Evolutionary conservation across 2,888 invertebrate genomes (phyloP), one percentile per base, ranked within the genome.

Genomic region (Cyclophora punctaria): DNA sequence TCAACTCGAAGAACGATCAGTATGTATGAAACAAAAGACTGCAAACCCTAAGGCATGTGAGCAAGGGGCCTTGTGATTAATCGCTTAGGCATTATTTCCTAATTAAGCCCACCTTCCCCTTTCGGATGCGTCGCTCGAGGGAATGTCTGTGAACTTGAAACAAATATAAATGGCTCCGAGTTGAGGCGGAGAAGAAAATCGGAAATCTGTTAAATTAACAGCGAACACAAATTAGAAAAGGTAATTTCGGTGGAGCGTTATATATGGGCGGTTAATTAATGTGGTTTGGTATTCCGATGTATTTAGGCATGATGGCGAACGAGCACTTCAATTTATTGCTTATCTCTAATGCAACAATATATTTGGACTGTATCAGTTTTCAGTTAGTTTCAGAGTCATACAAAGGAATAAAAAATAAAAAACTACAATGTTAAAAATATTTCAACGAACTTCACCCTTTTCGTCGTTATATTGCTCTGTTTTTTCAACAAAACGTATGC

Each of bases 81-180:
- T 87, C 79, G 87, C 74, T 78, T 73, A 73, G 73, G 80, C 80
- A 85, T 87, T 87, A 87, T 83, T 88, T 84, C 79, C 86, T 82
- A 87, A 88, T 87, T 87, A 86, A 85, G 80, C 80, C 72, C 75
- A 81, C 80, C 78, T 82, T 80, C 81, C 80, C 84, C 83, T 76
- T 64, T 66, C 63, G 59, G 69, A 73, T 70, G 69, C 73, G 69
- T 69, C 66, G 78, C 80, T 72, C 63, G 67, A 63, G 82, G 84
- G 80, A 74, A 62, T 60, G 70, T 64, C 71, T 69, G 65, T 60
- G 59, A 78, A 78, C 73, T 78, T 76, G 75, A 69, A 77, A 77
- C 75, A 78, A 80, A 78, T 73, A 75, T 72, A 73, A 76, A 75
- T 74, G 69, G 71, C 69, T 62, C 66, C 65, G 64, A 71, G 44